Evolutionary conservation across 2,888 invertebrate genomes (phyloP), one percentile per base, ranked within the genome.

Genomic region (Coelopa pilipes): DNA sequence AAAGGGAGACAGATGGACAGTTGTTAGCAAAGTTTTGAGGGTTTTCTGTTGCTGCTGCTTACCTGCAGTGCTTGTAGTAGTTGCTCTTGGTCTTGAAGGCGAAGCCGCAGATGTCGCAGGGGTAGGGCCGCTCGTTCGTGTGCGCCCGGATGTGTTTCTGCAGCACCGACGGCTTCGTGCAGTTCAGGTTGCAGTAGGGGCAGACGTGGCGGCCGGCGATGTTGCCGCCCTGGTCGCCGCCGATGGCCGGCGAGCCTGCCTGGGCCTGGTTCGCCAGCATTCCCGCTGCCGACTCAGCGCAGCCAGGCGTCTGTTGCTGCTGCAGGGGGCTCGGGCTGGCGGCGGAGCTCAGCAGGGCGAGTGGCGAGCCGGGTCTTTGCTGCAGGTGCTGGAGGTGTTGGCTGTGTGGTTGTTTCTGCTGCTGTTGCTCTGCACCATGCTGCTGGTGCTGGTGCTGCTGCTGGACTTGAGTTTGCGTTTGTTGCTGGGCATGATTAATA

Each of bases 11-110:
- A 12, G 34, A 34, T 34, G 34, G 46, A 2, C 11, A 17, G 45
- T 11, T 45, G n/a, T 3, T n/a, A 7, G 34, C 17, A 46, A 12
- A 45, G n/a, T 46, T 4, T 9, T 47, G 9, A 7, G 46, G n/a
- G 1, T 17, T n/a, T 17, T 3, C 17, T 63, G 17, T 45, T 45
- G n/a, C 75, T 80, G 17, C 53, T 13, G 1, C 75, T 80, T 74
- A 90, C 84, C 92, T 89, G 87, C 94, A 92, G 88, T 96, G 96
- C 87, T 97, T 97, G 87, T 96, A 96, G 79, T 96, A 90, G 88
- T 97, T 97, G 81, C 96, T 96, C 87, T 95, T 95, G 24, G 97
- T 97, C 88, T 97, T 97, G 89, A 97, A 97, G 81, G 96, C 94
- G 88, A 96, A 95, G 79, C 95, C 95, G 88, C 96, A 97, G 79